Evolutionary conservation across 2,888 invertebrate species (phyloP), one percentile per base, ranked within the genome.

Genomic region (Chaetoderma sp.): DNA sequence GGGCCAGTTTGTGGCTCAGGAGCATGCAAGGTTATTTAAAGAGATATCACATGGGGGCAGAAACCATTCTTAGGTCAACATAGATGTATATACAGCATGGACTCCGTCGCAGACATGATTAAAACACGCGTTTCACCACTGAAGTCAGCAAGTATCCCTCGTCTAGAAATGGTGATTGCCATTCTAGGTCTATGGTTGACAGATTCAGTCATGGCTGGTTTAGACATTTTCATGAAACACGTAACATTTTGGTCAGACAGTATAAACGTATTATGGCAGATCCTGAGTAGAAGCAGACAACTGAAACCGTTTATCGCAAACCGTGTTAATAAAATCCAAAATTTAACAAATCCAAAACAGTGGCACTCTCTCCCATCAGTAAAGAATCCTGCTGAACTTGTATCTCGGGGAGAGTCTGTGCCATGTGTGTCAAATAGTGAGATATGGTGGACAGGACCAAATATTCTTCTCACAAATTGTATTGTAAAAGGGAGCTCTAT

Each of bases 61-160:
- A 63, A 32, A 56, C 67, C 10, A 59, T 70, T 8, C 13, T 65
- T 8, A 61, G 63, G 21, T 65, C 57, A 4, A 62, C 65, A 8
- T 69, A 69, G 25, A 61, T 69, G 49, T 67, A 69, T 32, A 64
- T n/a, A 69, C 47, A 42, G 30, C 21, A 42, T 71, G 64, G 63
- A 67, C 8, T 71, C 71, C 18, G 56, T 67, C 6, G 2, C 10
- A 4, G 56, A 4, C 4, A 4, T 32, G 21, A 33, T 18, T 2
- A 30, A 60, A 27, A 56, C 60, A 8, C 32, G 54, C 16, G 10
- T 60, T 18, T 52, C 60, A 10, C 60, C 60, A 1, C 16, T 59
- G 16, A 54, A 49, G 21, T 18, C 57, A 21, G n/a, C 44, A 4
- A 57, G 36, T 10, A 62, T 62, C 13, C 63, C 63, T 13, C 36